Conservation (phyloP, 2,888 invertebrate species). For the Ornithoptera alexandrae region DNA sequence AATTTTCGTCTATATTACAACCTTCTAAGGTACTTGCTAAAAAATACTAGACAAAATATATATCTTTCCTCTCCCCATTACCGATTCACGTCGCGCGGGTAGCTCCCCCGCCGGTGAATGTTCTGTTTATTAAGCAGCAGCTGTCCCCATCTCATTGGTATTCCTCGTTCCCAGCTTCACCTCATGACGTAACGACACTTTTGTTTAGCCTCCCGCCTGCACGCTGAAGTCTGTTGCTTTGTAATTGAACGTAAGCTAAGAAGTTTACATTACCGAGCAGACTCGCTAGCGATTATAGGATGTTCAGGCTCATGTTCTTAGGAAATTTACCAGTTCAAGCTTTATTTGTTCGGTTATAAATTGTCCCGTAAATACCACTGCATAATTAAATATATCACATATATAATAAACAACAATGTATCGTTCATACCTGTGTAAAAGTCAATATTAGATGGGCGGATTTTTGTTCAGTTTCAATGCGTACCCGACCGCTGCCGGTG, state of each 20-base stretch:
- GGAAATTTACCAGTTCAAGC: too few relatives aligned
- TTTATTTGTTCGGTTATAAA: too few relatives aligned
- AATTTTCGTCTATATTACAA: too few relatives aligned
- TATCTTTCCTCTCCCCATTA: slow-evolving; percentile 7
- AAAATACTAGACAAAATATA: slow-evolving; percentile 12
- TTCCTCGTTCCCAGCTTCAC: slow-evolving; percentile 20
- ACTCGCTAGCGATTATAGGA: too few relatives aligned
- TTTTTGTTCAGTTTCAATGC: slow-evolving; percentile 1
- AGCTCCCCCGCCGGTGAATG: slow-evolving; percentile 6
- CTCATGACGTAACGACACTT: slow-evolving; percentile 24
- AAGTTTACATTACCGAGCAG: too few relatives aligned
- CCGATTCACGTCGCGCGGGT: slow-evolving; percentile 18
- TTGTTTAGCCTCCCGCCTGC: slow-evolving; percentile 2
- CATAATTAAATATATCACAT: too few relatives aligned
- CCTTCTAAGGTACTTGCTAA: not conserved
- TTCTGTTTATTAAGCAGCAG: slow-evolving; percentile 33
- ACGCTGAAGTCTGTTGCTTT: not conserved
- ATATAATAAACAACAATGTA: too few relatives aligned
- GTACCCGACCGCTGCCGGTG: not conserved
- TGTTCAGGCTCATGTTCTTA: too few relatives aligned
- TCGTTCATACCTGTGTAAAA: not conserved
- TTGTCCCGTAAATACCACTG: too few relatives aligned
- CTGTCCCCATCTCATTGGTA: slow-evolving; percentile 32
- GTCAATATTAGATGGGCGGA: not conserved
- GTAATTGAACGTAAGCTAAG: not conserved